Conservation (phyloP, 2,888 invertebrate genomes). For the Ecdyonurus torrentis region DNA sequence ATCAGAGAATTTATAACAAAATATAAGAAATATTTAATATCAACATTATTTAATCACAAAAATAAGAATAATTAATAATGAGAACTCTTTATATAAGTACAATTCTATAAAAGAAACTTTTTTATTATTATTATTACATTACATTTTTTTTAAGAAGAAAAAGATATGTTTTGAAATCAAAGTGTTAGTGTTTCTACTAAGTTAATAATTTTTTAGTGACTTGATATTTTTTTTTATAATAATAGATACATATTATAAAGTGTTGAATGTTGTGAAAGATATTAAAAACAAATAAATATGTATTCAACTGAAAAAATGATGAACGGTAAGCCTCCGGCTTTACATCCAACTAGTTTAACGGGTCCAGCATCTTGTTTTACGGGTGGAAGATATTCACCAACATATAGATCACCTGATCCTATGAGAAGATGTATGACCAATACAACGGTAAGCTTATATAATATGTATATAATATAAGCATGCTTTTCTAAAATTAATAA, state of each 20-base stretch:
- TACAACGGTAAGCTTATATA: neutral
- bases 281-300: too few species aligned
- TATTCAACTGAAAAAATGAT: neutral
- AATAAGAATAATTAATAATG: neutral
- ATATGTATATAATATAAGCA: neutral
- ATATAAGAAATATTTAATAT: conserved; percentile 1
- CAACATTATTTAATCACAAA: neutral
- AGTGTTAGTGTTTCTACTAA: neutral
- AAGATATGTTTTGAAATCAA: neutral
- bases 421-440: conserved; percentile 1
- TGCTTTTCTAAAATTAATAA: too few species aligned
- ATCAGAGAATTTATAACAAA: neutral
- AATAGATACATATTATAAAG: neutral
- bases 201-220: too few species aligned
- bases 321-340: neutral
- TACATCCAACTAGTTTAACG: neutral
- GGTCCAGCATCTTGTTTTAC: neutral
- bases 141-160: neutral
- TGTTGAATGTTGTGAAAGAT: neutral
- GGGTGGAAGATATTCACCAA: neutral
- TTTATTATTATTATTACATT: too few species aligned
- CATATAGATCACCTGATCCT: neutral
- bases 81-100: too few species aligned
- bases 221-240: neutral
- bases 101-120: too few species aligned